Conservation (phyloP, 2,113 vertebrate species). For the Nanorana parkeri region DNA sequence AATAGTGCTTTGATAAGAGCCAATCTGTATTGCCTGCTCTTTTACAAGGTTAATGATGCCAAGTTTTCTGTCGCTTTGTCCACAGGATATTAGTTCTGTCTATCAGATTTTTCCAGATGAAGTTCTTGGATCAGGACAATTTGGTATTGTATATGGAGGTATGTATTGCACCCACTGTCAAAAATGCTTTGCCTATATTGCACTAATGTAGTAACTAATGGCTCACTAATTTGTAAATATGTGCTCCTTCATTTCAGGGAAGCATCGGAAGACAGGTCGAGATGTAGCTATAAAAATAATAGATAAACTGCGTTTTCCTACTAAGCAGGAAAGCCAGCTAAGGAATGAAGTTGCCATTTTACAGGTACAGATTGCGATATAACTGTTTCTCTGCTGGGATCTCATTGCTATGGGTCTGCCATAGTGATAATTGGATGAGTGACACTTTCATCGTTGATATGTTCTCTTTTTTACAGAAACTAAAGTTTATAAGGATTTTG, state of each 20-base stretch:
- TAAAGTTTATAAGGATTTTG: too few relatives aligned
- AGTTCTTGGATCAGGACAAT: constrained; percentile 95
- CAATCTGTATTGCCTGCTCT: constrained; percentile 15
- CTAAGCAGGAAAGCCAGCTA: constrained; percentile 97
- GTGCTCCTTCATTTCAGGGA: constrained; percentile 74
- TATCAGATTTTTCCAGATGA: constrained; percentile 98
- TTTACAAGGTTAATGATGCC: not conserved
- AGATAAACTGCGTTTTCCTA: constrained; percentile 95
- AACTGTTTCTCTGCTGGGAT: too few relatives aligned
- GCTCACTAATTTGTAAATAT: not conserved
- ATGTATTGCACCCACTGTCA: constrained; percentile 50
- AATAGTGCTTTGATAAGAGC: too few relatives aligned
- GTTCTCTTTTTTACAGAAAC: too few relatives aligned
- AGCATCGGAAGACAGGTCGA: constrained; percentile 95
- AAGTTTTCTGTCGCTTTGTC: not conserved
- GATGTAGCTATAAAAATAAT: constrained; percentile 99
- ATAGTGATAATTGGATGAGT: too few relatives aligned
- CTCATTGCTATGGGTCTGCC: too few relatives aligned
- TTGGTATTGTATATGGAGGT: constrained; percentile 99
- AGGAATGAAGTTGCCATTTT: constrained; percentile 97
- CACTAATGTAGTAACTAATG: not conserved
- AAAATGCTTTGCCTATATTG: too few relatives aligned
- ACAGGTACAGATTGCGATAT: constrained; percentile 77
- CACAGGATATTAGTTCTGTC: constrained; percentile 92
- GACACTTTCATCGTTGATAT: too few relatives aligned